phyloP scores from a whole-genome alignment of 2,797 vertebrate genomes.

The Micromesistius poutassou region DNA sequence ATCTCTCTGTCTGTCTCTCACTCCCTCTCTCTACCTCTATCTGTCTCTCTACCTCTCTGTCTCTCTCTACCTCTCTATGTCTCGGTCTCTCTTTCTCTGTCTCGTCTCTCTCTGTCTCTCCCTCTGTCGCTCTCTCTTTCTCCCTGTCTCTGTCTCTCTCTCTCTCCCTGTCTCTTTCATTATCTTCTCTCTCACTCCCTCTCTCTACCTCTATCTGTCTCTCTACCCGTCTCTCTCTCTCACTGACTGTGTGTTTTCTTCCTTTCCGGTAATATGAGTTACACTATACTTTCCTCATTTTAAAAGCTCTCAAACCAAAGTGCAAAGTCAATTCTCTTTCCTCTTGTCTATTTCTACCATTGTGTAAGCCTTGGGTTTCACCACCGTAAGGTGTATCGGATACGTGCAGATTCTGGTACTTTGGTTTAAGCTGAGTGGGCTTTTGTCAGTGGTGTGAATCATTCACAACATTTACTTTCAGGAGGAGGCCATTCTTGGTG shows the following conservation, averaged over 20 bases:
- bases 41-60: not conserved
- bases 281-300: slow-evolving; percentile 1
- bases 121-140: not conserved
- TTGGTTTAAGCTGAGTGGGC: not conserved
- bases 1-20: not conserved
- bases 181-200: too few relatives aligned
- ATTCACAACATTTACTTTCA: not conserved
- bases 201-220: too few relatives aligned
- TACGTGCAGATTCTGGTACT: not conserved
- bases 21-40: not conserved
- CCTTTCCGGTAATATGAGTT: not conserved
- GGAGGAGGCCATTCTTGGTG: too few relatives aligned
- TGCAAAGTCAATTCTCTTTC: not conserved
- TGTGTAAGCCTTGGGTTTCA: not conserved
- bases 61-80: too few relatives aligned
- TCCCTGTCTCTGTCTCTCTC: not conserved
- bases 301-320: not conserved
- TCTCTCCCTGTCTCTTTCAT: too few relatives aligned
- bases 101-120: not conserved
- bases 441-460: not conserved
- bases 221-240: too few relatives aligned
- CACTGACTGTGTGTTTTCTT: too few relatives aligned
- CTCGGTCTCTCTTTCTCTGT: too few relatives aligned
- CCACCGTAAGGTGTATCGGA: not conserved
- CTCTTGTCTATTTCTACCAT: not conserved